Percentiles rank a stretch among this genome's conserved stretches.
These are phyloP conservation scores for Micoletzkya japonica DNA, from an alignment of 2,888 invertebrate species.

Conservation along the genomic window DNA sequence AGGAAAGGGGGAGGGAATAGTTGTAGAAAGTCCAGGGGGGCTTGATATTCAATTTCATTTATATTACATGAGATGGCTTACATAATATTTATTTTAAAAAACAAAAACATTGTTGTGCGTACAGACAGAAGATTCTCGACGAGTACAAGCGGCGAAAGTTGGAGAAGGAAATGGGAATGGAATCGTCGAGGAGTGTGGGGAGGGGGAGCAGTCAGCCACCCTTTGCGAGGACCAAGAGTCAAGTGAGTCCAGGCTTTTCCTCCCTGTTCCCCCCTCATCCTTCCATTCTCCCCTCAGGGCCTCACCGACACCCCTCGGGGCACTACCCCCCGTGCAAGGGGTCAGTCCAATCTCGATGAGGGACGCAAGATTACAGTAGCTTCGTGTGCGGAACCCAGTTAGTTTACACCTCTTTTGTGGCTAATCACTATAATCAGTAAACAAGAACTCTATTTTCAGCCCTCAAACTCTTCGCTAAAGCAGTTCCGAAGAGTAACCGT, in stretches of 20 bases:
- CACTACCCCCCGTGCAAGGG: slow-evolving; percentile 6
- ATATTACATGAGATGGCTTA: no score
- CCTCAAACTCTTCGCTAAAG: slow-evolving; percentile 94
- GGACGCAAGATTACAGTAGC: slow-evolving; percentile 32
- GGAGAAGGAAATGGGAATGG: slow-evolving; percentile 55
- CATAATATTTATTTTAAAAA: no score
- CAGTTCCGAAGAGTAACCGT: slow-evolving; percentile 93
- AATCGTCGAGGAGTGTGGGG: slow-evolving; percentile 32
- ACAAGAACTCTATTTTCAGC: slow-evolving; percentile 70
- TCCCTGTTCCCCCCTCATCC: no score
- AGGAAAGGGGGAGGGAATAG: no score
- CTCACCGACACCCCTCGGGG: slow-evolving; percentile 12
- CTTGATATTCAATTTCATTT: no score
- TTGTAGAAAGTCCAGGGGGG: no score
- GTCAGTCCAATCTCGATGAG: slow-evolving; percentile 22
- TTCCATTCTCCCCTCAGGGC: not conserved
- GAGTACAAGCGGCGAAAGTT: slow-evolving; percentile 61
- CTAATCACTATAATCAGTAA: not conserved
- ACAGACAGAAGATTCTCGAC: slow-evolving; percentile 57
- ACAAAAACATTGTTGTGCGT: slow-evolving; percentile 25
- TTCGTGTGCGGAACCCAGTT: slow-evolving; percentile 45
- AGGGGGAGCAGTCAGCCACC: slow-evolving; percentile 51
- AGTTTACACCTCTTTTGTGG: not conserved
- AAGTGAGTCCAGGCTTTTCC: slow-evolving; percentile 40
- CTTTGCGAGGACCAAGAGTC: slow-evolving; percentile 58